phyloP scores from a whole-genome alignment of 2,797 vertebrate species.

The Acanthopagrus latus region DNA sequence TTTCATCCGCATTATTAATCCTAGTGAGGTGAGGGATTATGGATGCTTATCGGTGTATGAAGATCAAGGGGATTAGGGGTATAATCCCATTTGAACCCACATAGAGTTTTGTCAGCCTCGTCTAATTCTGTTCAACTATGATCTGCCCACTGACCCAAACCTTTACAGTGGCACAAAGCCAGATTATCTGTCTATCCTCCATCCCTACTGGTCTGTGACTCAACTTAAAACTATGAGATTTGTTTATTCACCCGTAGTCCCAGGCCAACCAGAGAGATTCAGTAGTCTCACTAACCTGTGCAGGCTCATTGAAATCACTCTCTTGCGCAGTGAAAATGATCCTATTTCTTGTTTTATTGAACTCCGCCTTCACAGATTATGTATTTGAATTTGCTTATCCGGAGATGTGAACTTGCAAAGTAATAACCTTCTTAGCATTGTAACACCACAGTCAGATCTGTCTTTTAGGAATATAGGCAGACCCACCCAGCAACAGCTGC shows the following conservation, averaged over 20 bases:
- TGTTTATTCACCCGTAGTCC: slow-evolving; percentile 40
- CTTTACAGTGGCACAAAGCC: slow-evolving; percentile 66
- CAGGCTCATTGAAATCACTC: slow-evolving; percentile 23
- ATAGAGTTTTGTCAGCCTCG: slow-evolving; percentile 71
- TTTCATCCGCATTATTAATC: slow-evolving; percentile 66
- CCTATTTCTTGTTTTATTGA: slow-evolving; percentile 29
- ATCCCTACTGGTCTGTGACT: slow-evolving; percentile 44
- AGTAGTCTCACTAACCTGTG: slow-evolving; percentile 42
- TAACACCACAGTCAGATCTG: slow-evolving; percentile 42
- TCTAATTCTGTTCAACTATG: slow-evolving; percentile 68
- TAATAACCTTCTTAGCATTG: slow-evolving; percentile 24
- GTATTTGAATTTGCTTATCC: slow-evolving; percentile 52
- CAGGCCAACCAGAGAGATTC: slow-evolving; percentile 28
- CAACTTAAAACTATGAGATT: slow-evolving; percentile 36
- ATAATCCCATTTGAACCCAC: slow-evolving; percentile 80
- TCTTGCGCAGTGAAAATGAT: slow-evolving; percentile 22
- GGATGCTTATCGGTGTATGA: slow-evolving; percentile 75
- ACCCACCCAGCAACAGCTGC: slow-evolving; percentile 60
- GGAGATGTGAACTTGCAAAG: slow-evolving; percentile 60
- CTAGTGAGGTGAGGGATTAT: slow-evolving; percentile 76
- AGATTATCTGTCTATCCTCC: slow-evolving; percentile 32
- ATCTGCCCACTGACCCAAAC: slow-evolving; percentile 61
- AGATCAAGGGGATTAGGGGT: slow-evolving; percentile 78
- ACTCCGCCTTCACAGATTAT: slow-evolving; percentile 20
- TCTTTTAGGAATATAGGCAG: slow-evolving; percentile 24